Evolutionary conservation across 2,113 vertebrate species (phyloP).

Genomic region (Psilopsiagon aymara): DNA sequence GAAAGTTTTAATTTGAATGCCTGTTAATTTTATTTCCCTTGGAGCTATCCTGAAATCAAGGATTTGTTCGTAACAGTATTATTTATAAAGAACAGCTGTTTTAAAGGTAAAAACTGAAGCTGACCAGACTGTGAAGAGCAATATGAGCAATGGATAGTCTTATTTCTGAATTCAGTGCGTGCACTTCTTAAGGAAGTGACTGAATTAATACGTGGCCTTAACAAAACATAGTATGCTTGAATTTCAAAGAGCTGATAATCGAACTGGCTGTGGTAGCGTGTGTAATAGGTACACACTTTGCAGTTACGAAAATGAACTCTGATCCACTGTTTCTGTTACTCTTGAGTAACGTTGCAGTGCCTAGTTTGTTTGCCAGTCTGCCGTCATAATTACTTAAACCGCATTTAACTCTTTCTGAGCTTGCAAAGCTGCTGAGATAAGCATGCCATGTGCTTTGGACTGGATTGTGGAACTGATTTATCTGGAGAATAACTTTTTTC

Average conservation of each 20-base stretch:
- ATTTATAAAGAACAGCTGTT: neutral
- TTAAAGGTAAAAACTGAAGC: neutral
- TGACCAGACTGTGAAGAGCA: neutral
- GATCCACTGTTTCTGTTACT: neutral
- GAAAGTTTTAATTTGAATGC: neutral
- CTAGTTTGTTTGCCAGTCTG: neutral
- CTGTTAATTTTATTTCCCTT: neutral
- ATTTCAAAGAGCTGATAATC: neutral
- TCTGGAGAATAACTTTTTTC: neutral
- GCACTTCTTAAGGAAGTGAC: neutral
- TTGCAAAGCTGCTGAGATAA: neutral
- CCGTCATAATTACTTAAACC: neutral
- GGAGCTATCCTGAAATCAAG: neutral
- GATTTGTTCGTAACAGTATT: neutral
- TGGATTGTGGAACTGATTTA: neutral
- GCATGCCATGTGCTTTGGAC: neutral
- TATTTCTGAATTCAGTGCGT: neutral
- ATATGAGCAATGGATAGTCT: neutral
- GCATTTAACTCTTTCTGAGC: neutral
- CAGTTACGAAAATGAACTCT: neutral
- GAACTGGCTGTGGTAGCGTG: neutral
- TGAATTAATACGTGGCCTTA: neutral
- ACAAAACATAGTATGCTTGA: neutral
- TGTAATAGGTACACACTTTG: neutral
- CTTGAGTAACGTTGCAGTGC: neutral